phyloP scores from a whole-genome alignment of 1,140 invertebrate species.

The Arctopsyche grandis region DNA sequence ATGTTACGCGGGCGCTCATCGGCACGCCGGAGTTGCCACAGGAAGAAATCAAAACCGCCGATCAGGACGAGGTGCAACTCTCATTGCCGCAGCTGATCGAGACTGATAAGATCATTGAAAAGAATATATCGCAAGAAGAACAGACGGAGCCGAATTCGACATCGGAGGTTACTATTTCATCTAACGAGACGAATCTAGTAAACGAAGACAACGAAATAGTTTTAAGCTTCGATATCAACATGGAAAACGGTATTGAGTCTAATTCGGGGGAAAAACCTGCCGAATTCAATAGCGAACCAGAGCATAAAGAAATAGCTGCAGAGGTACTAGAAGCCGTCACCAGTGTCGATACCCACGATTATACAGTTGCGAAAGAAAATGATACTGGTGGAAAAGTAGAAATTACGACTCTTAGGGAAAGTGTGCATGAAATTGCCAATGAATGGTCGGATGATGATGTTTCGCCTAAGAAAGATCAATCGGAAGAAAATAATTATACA shows the following conservation, averaged over 20 bases:
- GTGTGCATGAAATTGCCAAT: constrained; percentile 55
- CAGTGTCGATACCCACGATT: constrained; percentile 31
- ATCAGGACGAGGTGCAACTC: background rate
- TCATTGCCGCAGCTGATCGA: too few relatives aligned
- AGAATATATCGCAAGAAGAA: constrained; percentile 9
- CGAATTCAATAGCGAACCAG: background rate
- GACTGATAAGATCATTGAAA: background rate
- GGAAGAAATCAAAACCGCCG: background rate
- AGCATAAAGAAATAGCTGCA: background rate
- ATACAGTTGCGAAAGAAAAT: constrained; percentile 11
- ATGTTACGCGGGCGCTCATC: background rate
- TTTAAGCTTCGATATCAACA: constrained; percentile 34
- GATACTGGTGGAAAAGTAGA: background rate
- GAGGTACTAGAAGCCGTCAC: constrained; percentile 28
- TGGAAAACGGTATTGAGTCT: background rate
- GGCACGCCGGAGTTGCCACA: background rate
- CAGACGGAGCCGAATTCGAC: background rate
- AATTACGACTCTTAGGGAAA: constrained; percentile 24
- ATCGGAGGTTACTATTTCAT: background rate
- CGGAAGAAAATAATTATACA: background rate
- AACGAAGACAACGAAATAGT: constrained; percentile 18
- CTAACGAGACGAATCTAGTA: background rate
- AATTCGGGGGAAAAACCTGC: background rate
- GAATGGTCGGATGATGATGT: constrained; percentile 65
- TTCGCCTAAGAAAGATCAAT: constrained; percentile 50